Evolutionary conservation across 2,113 vertebrate genomes (phyloP).

Genomic region (Pristiophorus japonicus): DNA sequence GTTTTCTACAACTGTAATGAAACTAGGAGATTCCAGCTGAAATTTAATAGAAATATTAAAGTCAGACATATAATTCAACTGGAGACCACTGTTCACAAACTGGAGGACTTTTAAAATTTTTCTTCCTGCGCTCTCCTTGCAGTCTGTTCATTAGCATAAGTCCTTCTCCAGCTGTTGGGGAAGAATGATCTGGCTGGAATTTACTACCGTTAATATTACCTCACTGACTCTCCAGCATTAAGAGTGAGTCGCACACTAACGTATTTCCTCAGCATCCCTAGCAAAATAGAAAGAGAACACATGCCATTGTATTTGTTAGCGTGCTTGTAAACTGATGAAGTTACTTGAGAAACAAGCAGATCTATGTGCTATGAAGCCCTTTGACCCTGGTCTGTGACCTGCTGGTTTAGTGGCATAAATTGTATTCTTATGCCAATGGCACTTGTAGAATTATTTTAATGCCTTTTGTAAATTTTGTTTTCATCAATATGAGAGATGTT

Average conservation of each 20-base stretch:
- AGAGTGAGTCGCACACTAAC: background rate
- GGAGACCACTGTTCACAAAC: background rate
- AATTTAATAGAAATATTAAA: background rate
- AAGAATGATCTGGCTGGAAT: background rate
- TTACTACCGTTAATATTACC: background rate
- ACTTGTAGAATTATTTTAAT: background rate
- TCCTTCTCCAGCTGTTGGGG: background rate
- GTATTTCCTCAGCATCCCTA: background rate
- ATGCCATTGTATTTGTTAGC: background rate
- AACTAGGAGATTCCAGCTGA: conserved; percentile 6
- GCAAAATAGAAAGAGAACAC: background rate
- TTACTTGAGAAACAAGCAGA: background rate
- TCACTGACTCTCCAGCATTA: background rate
- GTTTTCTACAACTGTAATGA: conserved; percentile 64
- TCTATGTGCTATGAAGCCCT: background rate
- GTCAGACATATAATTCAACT: background rate
- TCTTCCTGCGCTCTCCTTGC: background rate
- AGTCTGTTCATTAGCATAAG: background rate
- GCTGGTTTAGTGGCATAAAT: background rate
- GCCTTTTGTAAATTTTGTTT: background rate
- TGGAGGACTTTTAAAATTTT: background rate
- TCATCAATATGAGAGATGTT: background rate
- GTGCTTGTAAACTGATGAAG: background rate
- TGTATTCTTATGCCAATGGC: background rate
- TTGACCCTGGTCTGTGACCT: background rate